phyloP scores from a whole-genome alignment of 2,113 vertebrate genomes.

The Triplophysa dalaica region DNA sequence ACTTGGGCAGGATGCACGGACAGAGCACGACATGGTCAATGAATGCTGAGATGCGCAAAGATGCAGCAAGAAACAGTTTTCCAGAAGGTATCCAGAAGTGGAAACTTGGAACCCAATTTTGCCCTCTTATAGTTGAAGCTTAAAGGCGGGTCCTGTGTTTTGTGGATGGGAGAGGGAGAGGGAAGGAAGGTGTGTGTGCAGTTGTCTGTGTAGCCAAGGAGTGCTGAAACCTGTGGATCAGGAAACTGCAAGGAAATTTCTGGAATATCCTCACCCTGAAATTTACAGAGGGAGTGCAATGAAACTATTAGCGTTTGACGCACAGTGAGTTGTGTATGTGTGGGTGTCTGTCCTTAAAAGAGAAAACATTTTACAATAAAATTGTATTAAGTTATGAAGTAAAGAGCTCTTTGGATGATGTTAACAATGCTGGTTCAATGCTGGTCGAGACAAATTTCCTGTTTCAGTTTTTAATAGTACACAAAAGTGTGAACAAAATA shows the following conservation, averaged over 20 bases:
- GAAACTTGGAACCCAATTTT: constrained; percentile 55
- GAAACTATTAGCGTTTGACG: background rate
- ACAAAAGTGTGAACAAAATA: too few species aligned
- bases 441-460: too few species aligned
- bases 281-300: constrained; percentile 14
- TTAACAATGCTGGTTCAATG: too few species aligned
- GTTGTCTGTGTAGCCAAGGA: constrained; percentile 45
- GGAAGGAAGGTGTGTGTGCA: constrained; percentile 47
- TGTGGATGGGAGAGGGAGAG: constrained; percentile 16
- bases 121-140: constrained; percentile 69
- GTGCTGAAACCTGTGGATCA: constrained; percentile 66
- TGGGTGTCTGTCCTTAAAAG: too few species aligned
- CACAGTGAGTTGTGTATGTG: too few species aligned
- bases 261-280: constrained; percentile 10
- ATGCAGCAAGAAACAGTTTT: background rate
- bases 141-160: constrained; percentile 61
- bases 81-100: constrained; percentile 11
- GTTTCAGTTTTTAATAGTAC: too few species aligned
- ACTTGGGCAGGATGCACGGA: background rate
- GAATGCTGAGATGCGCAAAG: constrained; percentile 19
- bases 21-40: constrained; percentile 48
- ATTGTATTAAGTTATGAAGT: too few species aligned
- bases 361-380: too few species aligned
- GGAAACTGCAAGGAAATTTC: constrained; percentile 65
- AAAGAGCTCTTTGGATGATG: too few species aligned